phyloP scores from a whole-genome alignment of 2,888 invertebrate species.

The Stegophylla sp. region DNA sequence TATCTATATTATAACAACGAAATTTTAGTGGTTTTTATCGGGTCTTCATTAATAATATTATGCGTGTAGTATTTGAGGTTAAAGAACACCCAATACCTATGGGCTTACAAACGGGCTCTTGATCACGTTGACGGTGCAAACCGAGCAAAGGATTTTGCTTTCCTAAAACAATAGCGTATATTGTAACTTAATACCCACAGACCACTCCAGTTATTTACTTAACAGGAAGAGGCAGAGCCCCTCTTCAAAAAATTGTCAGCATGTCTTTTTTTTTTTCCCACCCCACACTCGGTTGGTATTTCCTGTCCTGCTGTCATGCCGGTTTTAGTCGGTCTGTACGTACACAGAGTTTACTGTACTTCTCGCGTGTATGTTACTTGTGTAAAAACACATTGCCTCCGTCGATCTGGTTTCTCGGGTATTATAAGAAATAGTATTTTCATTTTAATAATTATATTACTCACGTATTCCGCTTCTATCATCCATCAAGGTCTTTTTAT shows the following conservation, averaged over 20 bases:
- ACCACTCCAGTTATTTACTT: slow-evolving; percentile 54
- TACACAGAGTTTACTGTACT: background rate
- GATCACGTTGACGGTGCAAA: slow-evolving; percentile 29
- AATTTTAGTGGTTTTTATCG: slow-evolving; percentile 21
- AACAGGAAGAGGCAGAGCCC: slow-evolving; percentile 52
- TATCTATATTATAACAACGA: background rate
- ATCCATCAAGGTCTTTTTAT: slow-evolving; percentile 11
- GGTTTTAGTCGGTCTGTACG: slow-evolving; percentile 5
- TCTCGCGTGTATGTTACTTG: slow-evolving; percentile 19
- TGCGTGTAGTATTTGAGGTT: slow-evolving; percentile 26
- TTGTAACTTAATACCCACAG: slow-evolving; percentile 48
- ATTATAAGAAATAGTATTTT: slow-evolving; percentile 5
- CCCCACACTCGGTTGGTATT: slow-evolving; percentile 37
- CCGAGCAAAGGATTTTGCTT: slow-evolving; percentile 39
- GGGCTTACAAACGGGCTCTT: slow-evolving; percentile 5
- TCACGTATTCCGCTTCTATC: slow-evolving; percentile 17
- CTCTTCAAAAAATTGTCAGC: slow-evolving; percentile 55
- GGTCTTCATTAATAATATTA: background rate
- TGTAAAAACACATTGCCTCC: slow-evolving; percentile 54
- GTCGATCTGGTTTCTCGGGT: slow-evolving; percentile 25
- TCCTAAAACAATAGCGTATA: slow-evolving; percentile 42
- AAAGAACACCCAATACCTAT: background rate
- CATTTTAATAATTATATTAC: slow-evolving; percentile 42
- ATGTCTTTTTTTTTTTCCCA: slow-evolving; percentile 49
- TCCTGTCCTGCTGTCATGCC: slow-evolving; percentile 41